Evolutionary conservation across 2,113 vertebrate species (phyloP).

Genomic region (Alectura lathami): DNA sequence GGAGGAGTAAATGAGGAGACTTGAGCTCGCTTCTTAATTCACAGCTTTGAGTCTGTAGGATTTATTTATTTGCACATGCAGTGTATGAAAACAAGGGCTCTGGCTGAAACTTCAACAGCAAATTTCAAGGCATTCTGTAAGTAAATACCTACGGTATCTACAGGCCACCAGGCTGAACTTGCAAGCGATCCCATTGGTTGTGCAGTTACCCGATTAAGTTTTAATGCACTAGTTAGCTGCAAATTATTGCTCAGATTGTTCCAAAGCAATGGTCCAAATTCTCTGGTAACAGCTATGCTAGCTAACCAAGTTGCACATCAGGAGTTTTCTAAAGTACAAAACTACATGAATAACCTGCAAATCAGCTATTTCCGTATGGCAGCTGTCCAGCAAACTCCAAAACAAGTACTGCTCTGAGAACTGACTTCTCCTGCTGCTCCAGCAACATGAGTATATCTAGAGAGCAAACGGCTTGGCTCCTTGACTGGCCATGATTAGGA

Average conservation of each 20-base stretch:
- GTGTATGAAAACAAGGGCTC: not conserved
- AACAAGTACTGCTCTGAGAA: not conserved
- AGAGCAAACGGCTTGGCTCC: not conserved
- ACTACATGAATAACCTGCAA: not conserved
- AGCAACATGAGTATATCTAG: not conserved
- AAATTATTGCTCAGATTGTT: not conserved
- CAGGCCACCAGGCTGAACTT: not conserved
- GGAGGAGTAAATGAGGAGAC: not conserved
- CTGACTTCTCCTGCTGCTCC: not conserved
- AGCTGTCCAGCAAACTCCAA: not conserved
- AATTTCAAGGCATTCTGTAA: not conserved
- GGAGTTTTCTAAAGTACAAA: not conserved
- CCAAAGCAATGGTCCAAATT: not conserved
- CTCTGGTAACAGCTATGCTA: not conserved
- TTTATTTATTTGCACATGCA: not conserved
- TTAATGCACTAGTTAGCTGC: not conserved
- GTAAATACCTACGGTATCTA: fast-evolving
- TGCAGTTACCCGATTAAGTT: not conserved
- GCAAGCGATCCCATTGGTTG: not conserved
- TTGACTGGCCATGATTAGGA: not conserved
- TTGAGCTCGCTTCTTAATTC: not conserved
- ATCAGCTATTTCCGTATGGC: not conserved
- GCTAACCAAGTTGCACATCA: not conserved
- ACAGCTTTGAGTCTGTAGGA: not conserved
- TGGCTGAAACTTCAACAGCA: not conserved